A percentile compares a stretch with the other conserved stretches of the same genome.
phyloP scores from a whole-genome alignment of 1,140 invertebrate genomes.

The Oppia nitens region DNA sequence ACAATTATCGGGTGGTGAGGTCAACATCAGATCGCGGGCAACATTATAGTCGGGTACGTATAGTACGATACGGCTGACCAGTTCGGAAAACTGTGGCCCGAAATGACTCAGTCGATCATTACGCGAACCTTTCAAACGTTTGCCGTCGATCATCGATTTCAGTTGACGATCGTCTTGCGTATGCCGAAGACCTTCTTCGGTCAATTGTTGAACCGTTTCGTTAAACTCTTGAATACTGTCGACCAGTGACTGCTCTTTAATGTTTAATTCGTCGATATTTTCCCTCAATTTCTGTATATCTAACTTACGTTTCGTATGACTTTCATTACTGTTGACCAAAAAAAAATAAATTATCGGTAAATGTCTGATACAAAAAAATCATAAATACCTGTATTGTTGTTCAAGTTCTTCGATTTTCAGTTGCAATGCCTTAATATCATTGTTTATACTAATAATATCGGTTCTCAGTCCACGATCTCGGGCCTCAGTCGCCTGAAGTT shows the following conservation, averaged over 20 bases:
- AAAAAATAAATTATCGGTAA: background rate
- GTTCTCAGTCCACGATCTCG: slow-evolving; percentile 13
- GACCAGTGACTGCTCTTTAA: background rate
- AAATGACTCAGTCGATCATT: no score
- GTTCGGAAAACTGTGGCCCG: slow-evolving; percentile 28
- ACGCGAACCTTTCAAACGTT: slow-evolving; percentile 18
- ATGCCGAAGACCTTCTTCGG: background rate
- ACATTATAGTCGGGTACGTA: slow-evolving; percentile 26
- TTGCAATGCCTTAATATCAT: slow-evolving; percentile 10
- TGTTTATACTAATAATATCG: slow-evolving; percentile 8
- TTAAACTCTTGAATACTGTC: background rate
- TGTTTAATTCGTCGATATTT: slow-evolving; percentile 19
- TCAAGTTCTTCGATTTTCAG: background rate
- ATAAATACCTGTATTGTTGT: background rate
- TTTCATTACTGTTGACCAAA: slow-evolving; percentile 3
- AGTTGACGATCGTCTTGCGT: background rate
- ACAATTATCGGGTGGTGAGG: slow-evolving; percentile 20
- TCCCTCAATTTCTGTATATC: slow-evolving; percentile 6
- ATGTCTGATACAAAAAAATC: background rate
- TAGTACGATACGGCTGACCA: slow-evolving; percentile 29
- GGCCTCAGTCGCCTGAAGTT: slow-evolving; percentile 4
- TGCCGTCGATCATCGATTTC: slow-evolving; percentile 8
- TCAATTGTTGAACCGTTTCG: background rate
- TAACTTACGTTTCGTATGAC: background rate
- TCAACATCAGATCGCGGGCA: slow-evolving; percentile 27